These are phyloP conservation scores for Cotesia vestalis DNA, from an alignment of 1,140 invertebrate species.

Conservation along the genomic window DNA sequence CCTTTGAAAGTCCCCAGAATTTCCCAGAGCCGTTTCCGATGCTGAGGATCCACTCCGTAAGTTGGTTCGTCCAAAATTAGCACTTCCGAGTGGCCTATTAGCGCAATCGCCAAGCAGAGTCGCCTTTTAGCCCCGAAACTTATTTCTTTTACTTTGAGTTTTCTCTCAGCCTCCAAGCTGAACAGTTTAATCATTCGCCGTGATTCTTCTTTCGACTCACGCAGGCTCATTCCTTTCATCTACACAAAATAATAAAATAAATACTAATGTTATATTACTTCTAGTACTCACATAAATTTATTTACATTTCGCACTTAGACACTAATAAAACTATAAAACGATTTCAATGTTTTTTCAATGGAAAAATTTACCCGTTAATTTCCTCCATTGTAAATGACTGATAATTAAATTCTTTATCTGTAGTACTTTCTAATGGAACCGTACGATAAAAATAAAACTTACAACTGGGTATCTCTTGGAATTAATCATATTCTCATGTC, in stretches of 20 bases:
- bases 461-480: background rate
- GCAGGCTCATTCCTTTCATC: constrained; percentile 43
- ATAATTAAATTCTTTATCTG: too few relatives aligned
- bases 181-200: constrained; percentile 36
- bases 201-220: constrained; percentile 33
- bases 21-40: constrained; percentile 66
- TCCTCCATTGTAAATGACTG: background rate
- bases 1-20: constrained; percentile 35
- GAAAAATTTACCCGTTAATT: background rate
- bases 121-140: constrained; percentile 39
- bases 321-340: constrained; percentile 1
- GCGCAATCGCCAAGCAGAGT: constrained; percentile 44
- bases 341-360: background rate
- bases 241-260: constrained; percentile 19
- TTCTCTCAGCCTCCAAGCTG: constrained; percentile 34
- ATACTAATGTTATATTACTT: background rate
- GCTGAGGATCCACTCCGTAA: constrained; percentile 68
- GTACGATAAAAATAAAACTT: background rate
- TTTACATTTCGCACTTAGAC: too few relatives aligned
- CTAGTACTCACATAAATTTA: too few relatives aligned
- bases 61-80: constrained; percentile 76
- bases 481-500: background rate
- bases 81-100: constrained; percentile 42
- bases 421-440: background rate
- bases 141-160: constrained; percentile 35